A percentile compares a stretch with the other conserved stretches of the same genome.
phyloP scores from a whole-genome alignment of 2,888 invertebrate species.

The Unio pictorum region DNA sequence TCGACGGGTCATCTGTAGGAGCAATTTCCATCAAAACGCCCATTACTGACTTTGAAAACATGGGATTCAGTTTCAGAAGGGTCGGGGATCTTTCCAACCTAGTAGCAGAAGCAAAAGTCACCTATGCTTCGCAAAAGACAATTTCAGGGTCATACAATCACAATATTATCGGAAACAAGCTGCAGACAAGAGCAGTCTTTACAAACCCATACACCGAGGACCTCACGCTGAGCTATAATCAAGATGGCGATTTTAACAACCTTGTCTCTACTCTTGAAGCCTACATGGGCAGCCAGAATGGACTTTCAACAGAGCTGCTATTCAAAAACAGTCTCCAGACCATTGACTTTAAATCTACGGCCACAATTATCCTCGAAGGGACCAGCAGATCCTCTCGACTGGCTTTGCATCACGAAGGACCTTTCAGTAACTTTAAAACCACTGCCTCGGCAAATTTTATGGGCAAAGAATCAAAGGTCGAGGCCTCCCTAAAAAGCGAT shows the following conservation, averaged over 20 bases:
- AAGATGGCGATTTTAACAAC: constrained; percentile 19
- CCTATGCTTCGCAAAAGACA: no score
- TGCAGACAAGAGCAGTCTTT: no score
- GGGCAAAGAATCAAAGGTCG: constrained; percentile 12
- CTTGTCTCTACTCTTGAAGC: constrained; percentile 15
- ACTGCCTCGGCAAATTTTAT: constrained; percentile 7
- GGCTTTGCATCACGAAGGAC: constrained; percentile 30
- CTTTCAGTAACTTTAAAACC: constrained; percentile 25
- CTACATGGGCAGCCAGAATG: constrained; percentile 17
- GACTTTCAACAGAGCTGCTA: constrained; percentile 9
- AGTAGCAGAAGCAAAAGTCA: constrained; percentile 16
- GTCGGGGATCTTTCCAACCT: constrained; percentile 16
- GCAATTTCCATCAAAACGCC: constrained; percentile 41
- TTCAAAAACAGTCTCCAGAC: constrained; percentile 12
- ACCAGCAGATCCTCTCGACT: constrained; percentile 18
- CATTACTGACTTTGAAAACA: constrained; percentile 37
- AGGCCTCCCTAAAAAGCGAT: constrained; percentile 22
- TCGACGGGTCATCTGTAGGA: constrained; percentile 13
- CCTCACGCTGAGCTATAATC: constrained; percentile 15
- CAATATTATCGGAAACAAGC: no score
- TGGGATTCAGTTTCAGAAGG: constrained; percentile 17
- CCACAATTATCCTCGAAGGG: constrained; percentile 8
- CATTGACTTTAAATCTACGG: constrained; percentile 10
- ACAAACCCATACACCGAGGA: no score
- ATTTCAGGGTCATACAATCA: no score